Evolutionary conservation across 2,113 vertebrate genomes (phyloP), one percentile per base, ranked within the genome.

Genomic region (Alethe castanea): DNA sequence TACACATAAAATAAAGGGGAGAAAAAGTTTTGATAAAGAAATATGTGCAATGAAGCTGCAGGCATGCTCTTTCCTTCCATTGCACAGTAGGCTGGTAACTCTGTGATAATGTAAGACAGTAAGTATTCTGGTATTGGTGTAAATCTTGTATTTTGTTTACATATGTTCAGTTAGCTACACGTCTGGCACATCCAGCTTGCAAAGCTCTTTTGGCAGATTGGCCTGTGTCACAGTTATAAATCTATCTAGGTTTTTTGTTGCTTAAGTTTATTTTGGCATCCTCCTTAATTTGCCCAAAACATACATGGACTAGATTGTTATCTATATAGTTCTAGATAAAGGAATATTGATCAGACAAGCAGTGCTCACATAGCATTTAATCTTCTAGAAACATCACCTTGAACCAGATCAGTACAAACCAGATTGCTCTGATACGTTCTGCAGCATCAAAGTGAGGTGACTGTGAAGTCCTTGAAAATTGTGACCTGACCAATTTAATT

Each of bases 381-480:
- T 85, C 26, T 59, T 82, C 67, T 48, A 74, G 47, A 92, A 94
- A 60, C 22, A 12, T 85, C 54, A 87, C 57, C 79, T 88, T 92
- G 81, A 94, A 82, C 62, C 28, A 59, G 45, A 71, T 84, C 28
- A 36, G 94, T 81, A 50, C 52, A 89, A 87, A 77, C 11, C 33
- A 87, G 38, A 80, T 47, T 61, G 50, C 40, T 91, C 38, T 84
- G 69, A 91, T 82, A 62, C 1, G 1, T 89, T 81, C 69, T 91
- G 66, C 61, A 89, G 40, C 53, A 80, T 94, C 54, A 29, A 36
- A 79, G 33, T 44, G 82, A 90, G 74, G 56, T 86, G 91, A 89
- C 54, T 56, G 47, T 77, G 29, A 82, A 93, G 88, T 89, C 78
- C 81, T 92, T 96, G 84, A 82, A 80, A 94, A 90, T 18, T 87